Evolutionary conservation across 2,888 invertebrate species (phyloP).

Genomic region (Parthenolecanium corni): DNA sequence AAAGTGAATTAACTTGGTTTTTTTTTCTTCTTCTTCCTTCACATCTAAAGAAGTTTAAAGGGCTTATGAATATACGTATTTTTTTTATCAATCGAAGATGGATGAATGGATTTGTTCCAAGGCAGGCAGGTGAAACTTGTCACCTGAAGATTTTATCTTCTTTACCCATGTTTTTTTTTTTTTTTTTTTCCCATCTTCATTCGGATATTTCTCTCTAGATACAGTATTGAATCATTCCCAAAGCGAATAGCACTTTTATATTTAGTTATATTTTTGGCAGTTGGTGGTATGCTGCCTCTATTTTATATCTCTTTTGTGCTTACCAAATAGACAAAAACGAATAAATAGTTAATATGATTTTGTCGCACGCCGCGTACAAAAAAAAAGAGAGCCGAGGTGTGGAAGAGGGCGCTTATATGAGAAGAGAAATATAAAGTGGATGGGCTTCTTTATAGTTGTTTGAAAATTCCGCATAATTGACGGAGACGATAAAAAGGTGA

Average conservation of each 20-base stretch:
- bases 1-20: neutral
- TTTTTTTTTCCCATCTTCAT: slow-evolving; percentile 4
- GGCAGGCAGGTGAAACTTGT: slow-evolving; percentile 27
- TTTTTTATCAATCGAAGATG: slow-evolving; percentile 28
- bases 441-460: no score
- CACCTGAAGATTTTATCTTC: slow-evolving; percentile 24
- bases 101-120: slow-evolving; percentile 28
- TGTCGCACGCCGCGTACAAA: no score
- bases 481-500: no score
- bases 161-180: no score
- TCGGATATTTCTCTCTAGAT: slow-evolving; percentile 5
- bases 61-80: neutral
- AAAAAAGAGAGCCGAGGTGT: no score
- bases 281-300: neutral
- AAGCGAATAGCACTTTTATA: slow-evolving; percentile 22
- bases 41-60: slow-evolving; percentile 1
- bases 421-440: no score
- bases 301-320: slow-evolving; percentile 11
- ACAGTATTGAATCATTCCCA: slow-evolving; percentile 29
- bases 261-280: slow-evolving; percentile 25
- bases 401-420: no score
- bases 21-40: neutral
- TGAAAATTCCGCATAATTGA: no score
- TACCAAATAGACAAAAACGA: neutral
- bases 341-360: no score